Evolutionary conservation across 2,888 invertebrate species (phyloP), one percentile per base, ranked within the genome.

Genomic region (Drosophila kanekoi): DNA sequence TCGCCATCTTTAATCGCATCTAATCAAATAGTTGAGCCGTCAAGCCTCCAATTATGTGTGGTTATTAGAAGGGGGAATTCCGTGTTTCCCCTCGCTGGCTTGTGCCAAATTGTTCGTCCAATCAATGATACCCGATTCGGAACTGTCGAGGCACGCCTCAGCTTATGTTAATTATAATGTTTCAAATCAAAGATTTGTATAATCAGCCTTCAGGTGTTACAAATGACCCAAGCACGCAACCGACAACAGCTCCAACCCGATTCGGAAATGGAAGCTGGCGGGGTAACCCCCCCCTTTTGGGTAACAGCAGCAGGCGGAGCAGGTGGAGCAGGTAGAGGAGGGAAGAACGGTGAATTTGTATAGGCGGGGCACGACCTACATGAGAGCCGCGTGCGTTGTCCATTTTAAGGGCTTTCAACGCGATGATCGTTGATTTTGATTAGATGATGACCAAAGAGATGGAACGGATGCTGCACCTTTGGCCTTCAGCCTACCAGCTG

Each of bases 151-250:
- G 53, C 63, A 60, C 62, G 67, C 72, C 67, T 28, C 72, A 72
- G 60, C 64, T 73, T 80, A 79, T 77, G 82, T 67, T 85, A 81
- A 83, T 85, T 74, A 79, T 77, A 81, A 69, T 78, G 77, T 77
- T 79, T 86, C 59, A 61, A 79, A 58, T 59, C 72, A 81, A 74
- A 67, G 79, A 85, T 83, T 87, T 28, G 8, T 28, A 74, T 79
- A 72, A 87, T 87, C 74, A 71, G 80, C 86, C 81, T 80, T 87
- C 87, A 82, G 84, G 84, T 84, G 84, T 87, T 86, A 83, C 84
- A 85, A 87, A 87, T 81, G 75, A 87, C 79, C 28, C 82, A 76
- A 78, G 72, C 82, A 87, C 79, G 82, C 82, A 70, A 79, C 58
- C 16, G 9, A 16, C 43, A 37, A 41, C 20, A 49, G 60, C 47